Evolutionary conservation across 2,113 vertebrate genomes (phyloP).

Genomic region (Ptilorrhoa leucosticta): DNA sequence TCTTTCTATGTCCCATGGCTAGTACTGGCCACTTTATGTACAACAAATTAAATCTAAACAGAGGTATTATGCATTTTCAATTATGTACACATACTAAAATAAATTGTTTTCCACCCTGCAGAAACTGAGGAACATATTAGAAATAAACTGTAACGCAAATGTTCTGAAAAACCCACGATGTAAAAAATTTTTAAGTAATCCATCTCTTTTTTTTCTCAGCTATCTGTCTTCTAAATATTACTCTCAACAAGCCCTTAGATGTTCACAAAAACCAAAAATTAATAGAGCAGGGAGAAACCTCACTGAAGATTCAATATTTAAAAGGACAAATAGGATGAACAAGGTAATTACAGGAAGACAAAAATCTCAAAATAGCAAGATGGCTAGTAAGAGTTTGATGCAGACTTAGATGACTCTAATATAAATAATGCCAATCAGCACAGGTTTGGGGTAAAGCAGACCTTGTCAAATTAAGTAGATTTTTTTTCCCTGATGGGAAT

Average conservation of each 20-base stretch:
- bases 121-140: not conserved
- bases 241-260: not conserved
- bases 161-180: not conserved
- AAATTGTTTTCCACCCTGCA: not conserved
- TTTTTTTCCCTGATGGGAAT: not conserved
- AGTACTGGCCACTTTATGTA: not conserved
- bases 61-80: not conserved
- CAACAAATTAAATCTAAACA: not conserved
- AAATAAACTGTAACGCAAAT: not conserved
- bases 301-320: not conserved
- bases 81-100: not conserved
- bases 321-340: not conserved
- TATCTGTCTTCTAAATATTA: not conserved
- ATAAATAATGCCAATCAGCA: not conserved
- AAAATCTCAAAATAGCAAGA: not conserved
- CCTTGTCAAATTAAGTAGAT: not conserved
- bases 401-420: not conserved
- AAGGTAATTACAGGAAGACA: not conserved
- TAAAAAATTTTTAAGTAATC: not conserved
- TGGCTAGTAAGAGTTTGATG: not conserved
- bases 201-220: not conserved
- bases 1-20: not conserved
- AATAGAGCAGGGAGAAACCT: not conserved
- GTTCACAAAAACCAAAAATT: not conserved
- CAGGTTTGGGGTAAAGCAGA: not conserved